A percentile compares a stretch with the other conserved stretches of the same genome.
Evolutionary conservation across 2,113 vertebrate genomes (phyloP).

Genomic region (Serinus canaria): DNA sequence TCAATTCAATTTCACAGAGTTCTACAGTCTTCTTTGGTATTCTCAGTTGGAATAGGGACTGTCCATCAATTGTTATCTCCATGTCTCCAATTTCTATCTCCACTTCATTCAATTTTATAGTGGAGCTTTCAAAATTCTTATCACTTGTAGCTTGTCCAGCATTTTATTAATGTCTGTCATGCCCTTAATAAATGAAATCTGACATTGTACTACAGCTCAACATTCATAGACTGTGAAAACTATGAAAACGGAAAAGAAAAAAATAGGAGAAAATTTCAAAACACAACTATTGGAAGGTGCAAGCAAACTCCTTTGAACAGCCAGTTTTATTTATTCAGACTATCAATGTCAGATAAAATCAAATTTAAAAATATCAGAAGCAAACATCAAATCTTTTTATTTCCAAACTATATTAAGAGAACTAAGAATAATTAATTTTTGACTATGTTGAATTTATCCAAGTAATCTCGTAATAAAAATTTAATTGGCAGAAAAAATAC

Average conservation of each 20-base stretch:
- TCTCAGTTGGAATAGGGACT: slow-evolving; percentile 23
- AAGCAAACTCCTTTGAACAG: neutral
- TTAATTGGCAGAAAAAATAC: neutral
- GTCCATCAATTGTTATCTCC: slow-evolving; percentile 41
- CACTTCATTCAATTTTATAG: slow-evolving; percentile 41
- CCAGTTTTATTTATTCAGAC: neutral
- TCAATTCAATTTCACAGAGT: slow-evolving; percentile 59
- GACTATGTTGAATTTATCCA: neutral
- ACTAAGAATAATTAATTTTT: neutral
- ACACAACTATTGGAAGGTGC: neutral
- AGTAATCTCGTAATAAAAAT: neutral
- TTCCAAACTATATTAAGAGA: neutral
- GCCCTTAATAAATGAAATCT: slow-evolving; percentile 28
- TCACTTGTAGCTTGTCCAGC: neutral
- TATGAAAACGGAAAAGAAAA: neutral
- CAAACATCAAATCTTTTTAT: neutral
- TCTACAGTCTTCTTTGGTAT: neutral
- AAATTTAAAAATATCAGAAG: neutral
- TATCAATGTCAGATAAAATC: neutral
- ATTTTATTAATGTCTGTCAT: slow-evolving; percentile 48
- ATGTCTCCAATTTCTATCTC: slow-evolving; percentile 37
- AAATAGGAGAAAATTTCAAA: neutral
- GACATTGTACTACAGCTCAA: neutral
- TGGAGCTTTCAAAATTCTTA: slow-evolving; percentile 1
- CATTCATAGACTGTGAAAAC: slow-evolving; percentile 17